Evolutionary conservation across 1,140 invertebrate species (phyloP).

Genomic region (Geopemphigus sp.): DNA sequence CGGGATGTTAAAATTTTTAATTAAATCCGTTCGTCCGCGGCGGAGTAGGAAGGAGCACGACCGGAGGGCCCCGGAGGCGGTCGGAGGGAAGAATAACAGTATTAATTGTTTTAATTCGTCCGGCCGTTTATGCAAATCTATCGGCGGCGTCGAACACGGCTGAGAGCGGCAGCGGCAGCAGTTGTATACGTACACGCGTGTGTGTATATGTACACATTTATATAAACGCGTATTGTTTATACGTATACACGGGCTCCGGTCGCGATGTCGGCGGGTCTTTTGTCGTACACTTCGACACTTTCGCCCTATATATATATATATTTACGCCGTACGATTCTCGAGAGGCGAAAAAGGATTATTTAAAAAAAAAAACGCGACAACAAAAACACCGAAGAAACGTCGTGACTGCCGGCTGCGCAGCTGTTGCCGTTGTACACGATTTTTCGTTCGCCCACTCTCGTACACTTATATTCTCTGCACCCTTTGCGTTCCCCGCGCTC

Average conservation of each 20-base stretch:
- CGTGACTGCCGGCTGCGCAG: background rate
- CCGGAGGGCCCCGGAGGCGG: background rate
- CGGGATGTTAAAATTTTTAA: slow-evolving; percentile 48
- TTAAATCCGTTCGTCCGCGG: slow-evolving; percentile 43
- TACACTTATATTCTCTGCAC: background rate
- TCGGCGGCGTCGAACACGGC: slow-evolving; percentile 21
- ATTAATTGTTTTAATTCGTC: slow-evolving; percentile 49
- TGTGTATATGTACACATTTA: too few species aligned
- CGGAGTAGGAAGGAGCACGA: background rate
- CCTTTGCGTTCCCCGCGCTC: too few species aligned
- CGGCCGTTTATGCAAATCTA: slow-evolving; percentile 45
- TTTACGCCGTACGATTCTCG: background rate
- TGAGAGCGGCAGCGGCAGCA: background rate
- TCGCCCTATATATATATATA: background rate
- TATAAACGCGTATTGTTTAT: too few species aligned
- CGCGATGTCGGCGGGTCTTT: background rate
- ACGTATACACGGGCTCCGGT: too few species aligned
- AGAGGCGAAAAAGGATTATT: slow-evolving; percentile 1
- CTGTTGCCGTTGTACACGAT: slow-evolving; percentile 17
- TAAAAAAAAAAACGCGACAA: slow-evolving; percentile 7
- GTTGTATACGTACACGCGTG: background rate
- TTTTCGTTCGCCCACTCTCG: background rate
- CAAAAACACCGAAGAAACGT: background rate
- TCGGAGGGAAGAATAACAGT: slow-evolving; percentile 40
- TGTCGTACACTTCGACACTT: slow-evolving; percentile 27